Conservation (phyloP, 2,888 invertebrate genomes). For the Drosophila rellima region DNA sequence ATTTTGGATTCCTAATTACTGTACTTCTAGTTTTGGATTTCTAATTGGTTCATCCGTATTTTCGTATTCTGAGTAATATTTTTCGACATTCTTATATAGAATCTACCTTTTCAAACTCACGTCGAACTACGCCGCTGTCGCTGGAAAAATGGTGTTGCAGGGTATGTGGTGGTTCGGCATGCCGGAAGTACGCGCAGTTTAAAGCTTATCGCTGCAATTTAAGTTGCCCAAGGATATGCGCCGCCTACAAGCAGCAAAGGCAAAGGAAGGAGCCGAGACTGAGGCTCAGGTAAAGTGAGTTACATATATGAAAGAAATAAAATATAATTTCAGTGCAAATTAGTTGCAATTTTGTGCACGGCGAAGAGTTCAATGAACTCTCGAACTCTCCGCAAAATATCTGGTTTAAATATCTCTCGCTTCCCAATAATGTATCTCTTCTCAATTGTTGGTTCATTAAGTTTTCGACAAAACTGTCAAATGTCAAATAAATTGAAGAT, state of each 20-base stretch:
- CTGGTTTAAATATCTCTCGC: not conserved
- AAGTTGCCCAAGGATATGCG: slow-evolving; percentile 69
- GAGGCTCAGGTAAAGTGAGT: not conserved
- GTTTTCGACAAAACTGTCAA: slow-evolving; percentile 72
- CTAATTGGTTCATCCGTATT: no score
- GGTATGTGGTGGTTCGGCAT: slow-evolving; percentile 36
- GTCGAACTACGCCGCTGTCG: slow-evolving; percentile 8
- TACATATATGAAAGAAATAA: slow-evolving; percentile 57
- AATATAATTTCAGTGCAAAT: slow-evolving; percentile 74
- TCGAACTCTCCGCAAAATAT: slow-evolving; percentile 6
- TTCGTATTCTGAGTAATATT: no score
- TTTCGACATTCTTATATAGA: no score
- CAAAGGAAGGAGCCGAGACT: not conserved
- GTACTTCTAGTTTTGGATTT: no score
- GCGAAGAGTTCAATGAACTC: slow-evolving; percentile 72
- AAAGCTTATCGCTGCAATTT: slow-evolving; percentile 83
- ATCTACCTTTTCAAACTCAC: fast-evolving
- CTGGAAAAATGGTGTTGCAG: slow-evolving; percentile 20
- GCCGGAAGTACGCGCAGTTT: slow-evolving; percentile 80
- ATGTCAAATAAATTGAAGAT: slow-evolving; percentile 46
- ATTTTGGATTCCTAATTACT: no score
- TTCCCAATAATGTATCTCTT: not conserved
- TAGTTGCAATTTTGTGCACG: slow-evolving; percentile 76
- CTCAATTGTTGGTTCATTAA: slow-evolving; percentile 64
- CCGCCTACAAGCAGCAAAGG: slow-evolving; percentile 21